Evolutionary conservation across 1,140 invertebrate genomes (phyloP).

Genomic region (Aricia agestis): DNA sequence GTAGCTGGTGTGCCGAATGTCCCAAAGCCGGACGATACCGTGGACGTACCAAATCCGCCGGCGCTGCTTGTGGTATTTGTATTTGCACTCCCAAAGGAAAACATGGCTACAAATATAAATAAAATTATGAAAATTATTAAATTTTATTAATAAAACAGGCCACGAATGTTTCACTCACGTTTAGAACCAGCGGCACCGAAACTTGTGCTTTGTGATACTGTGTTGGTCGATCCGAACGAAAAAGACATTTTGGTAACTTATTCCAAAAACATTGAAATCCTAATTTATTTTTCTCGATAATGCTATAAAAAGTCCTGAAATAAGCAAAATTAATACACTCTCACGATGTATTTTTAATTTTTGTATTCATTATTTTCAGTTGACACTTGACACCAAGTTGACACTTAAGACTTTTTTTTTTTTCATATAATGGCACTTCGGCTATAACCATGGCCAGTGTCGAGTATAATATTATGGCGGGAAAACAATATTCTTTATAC

Average conservation of each 20-base stretch:
- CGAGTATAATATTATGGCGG: too few species aligned
- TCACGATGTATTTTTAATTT: too few species aligned
- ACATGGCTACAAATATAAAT: constrained; percentile 43
- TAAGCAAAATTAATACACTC: background rate
- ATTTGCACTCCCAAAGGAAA: constrained; percentile 60
- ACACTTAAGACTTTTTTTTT: too few species aligned
- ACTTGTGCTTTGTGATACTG: constrained; percentile 47
- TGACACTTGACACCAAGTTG: too few species aligned
- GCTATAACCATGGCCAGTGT: too few species aligned
- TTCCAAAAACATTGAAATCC: background rate
- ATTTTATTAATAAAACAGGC: background rate
- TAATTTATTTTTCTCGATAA: too few species aligned
- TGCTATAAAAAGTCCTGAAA: background rate
- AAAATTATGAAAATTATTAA: background rate
- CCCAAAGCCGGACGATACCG: constrained; percentile 74
- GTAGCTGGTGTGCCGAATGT: constrained; percentile 72
- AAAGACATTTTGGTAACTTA: constrained; percentile 48
- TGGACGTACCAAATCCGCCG: constrained; percentile 77
- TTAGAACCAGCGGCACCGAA: constrained; percentile 58
- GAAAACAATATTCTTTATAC: too few species aligned
- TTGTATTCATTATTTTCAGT: too few species aligned
- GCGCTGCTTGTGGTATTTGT: constrained; percentile 59
- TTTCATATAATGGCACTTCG: too few species aligned
- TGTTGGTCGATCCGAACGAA: constrained; percentile 51
- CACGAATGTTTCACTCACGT: constrained; percentile 44